phyloP scores from a whole-genome alignment of 2,888 invertebrate species.

The Aethes cnicana region DNA sequence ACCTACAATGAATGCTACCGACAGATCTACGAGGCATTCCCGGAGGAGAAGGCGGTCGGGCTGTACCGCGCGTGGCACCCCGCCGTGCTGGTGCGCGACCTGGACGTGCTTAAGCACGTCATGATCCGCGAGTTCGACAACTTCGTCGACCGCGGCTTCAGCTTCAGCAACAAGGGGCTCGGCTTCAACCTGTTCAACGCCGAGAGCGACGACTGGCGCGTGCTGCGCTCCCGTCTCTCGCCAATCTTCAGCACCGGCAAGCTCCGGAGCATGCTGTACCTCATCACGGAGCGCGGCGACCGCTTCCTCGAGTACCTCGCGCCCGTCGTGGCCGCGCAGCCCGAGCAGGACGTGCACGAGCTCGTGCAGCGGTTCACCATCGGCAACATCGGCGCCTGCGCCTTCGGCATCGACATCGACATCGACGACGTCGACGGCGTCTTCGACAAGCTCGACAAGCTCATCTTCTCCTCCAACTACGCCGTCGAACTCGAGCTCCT shows the following conservation, averaged over 20 bases:
- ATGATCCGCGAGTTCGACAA: slow-evolving; percentile 30
- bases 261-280: slow-evolving; percentile 27
- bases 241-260: slow-evolving; percentile 31
- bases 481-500: slow-evolving; percentile 11
- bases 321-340: neutral
- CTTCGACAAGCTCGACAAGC: slow-evolving; percentile 17
- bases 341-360: slow-evolving; percentile 15
- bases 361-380: slow-evolving; percentile 27
- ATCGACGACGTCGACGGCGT: slow-evolving; percentile 19
- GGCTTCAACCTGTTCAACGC: slow-evolving; percentile 30
- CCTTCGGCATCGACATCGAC: slow-evolving; percentile 30
- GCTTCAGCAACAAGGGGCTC: slow-evolving; percentile 28
- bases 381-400: slow-evolving; percentile 26
- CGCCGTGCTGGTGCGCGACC: slow-evolving; percentile 18
- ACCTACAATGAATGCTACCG: slow-evolving; percentile 9
- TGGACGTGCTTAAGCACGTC: slow-evolving; percentile 25
- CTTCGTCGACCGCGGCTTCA: slow-evolving; percentile 28
- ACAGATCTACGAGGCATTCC: slow-evolving; percentile 7
- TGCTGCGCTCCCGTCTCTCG: slow-evolving; percentile 24
- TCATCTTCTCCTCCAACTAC: slow-evolving; percentile 18
- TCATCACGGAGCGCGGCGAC: slow-evolving; percentile 21
- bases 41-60: slow-evolving; percentile 25
- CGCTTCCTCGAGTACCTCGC: slow-evolving; percentile 13
- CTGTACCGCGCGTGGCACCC: slow-evolving; percentile 28
- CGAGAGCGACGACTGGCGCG: slow-evolving; percentile 31